Conservation (phyloP, 1,140 invertebrate species). For the Coelopa frigida region DNA sequence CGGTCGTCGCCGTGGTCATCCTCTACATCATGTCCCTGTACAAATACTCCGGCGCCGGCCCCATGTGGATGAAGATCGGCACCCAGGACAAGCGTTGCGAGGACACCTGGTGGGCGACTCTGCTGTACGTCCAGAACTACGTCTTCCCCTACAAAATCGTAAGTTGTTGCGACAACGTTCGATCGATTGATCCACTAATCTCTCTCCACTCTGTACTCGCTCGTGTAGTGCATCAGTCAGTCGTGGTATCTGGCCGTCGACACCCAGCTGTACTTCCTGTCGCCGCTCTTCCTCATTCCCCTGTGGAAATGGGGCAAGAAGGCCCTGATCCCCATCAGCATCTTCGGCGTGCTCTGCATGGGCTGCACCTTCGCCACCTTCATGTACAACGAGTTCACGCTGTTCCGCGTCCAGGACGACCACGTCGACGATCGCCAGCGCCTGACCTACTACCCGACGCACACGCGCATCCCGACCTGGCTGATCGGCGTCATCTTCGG, state of each 20-base stretch:
- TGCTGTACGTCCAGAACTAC: constrained; percentile 82
- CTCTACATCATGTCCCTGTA: constrained; percentile 50
- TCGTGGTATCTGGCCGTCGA: constrained; percentile 85
- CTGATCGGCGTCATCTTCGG: constrained; percentile 52
- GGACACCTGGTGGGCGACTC: constrained; percentile 75
- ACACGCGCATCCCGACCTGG: constrained; percentile 50
- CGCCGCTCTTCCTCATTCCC: constrained; percentile 66
- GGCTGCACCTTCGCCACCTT: constrained; percentile 59
- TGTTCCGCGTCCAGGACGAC: constrained; percentile 38
- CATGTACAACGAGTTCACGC: constrained; percentile 51
- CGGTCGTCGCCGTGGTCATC: constrained; percentile 51
- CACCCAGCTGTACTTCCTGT: constrained; percentile 74
- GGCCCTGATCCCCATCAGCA: constrained; percentile 51
- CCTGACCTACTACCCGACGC: constrained; percentile 40
- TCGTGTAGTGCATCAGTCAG: constrained; percentile 83
- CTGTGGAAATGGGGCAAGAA: constrained; percentile 58
- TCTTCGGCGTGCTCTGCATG: constrained; percentile 50
- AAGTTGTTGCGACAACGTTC: constrained; percentile 16
- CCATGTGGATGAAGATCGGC: constrained; percentile 49
- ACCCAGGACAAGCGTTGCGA: constrained; percentile 59
- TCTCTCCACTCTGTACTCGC: too few species aligned
- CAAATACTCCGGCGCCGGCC: constrained; percentile 52
- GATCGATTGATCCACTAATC: neutral
- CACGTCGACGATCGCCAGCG: constrained; percentile 41
- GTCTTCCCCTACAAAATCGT: constrained; percentile 46